Conservation (phyloP, 2,113 vertebrate species). For the Tachysurus fulvidraco region DNA sequence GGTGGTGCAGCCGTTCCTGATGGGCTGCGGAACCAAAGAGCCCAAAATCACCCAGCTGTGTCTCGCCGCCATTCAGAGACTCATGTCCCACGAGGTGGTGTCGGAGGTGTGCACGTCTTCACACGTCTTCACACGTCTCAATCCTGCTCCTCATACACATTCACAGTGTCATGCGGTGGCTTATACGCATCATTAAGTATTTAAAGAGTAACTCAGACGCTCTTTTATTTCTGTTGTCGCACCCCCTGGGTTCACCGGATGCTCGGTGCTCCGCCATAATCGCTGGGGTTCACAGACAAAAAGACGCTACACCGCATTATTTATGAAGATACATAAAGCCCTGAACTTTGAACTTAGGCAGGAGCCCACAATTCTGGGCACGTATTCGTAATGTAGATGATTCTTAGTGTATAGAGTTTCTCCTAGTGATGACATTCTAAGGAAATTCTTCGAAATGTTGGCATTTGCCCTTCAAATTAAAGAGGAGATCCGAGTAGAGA, state of each 20-base stretch:
- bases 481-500: too few relatives aligned
- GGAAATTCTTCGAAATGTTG: too few relatives aligned
- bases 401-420: too few relatives aligned
- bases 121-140: not conserved
- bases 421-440: too few relatives aligned
- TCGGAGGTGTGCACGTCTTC: conserved; percentile 83
- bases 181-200: not conserved
- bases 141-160: not conserved
- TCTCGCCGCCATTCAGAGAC: conserved; percentile 95
- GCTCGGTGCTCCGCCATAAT: not conserved
- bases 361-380: too few relatives aligned
- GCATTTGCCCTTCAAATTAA: too few relatives aligned
- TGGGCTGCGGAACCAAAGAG: conserved; percentile 99
- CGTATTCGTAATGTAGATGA: too few relatives aligned
- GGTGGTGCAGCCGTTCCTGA: conserved; percentile 96
- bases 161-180: not conserved
- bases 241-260: not conserved
- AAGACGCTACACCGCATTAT: not conserved
- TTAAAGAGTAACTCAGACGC: not conserved
- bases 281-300: not conserved
- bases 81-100: conserved; percentile 98
- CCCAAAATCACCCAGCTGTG: conserved; percentile 98
- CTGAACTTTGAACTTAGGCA: too few relatives aligned
- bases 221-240: not conserved
- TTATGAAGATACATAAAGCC: not conserved